phyloP scores from a whole-genome alignment of 2,113 vertebrate genomes.

The Psilopogon haemacephalus region DNA sequence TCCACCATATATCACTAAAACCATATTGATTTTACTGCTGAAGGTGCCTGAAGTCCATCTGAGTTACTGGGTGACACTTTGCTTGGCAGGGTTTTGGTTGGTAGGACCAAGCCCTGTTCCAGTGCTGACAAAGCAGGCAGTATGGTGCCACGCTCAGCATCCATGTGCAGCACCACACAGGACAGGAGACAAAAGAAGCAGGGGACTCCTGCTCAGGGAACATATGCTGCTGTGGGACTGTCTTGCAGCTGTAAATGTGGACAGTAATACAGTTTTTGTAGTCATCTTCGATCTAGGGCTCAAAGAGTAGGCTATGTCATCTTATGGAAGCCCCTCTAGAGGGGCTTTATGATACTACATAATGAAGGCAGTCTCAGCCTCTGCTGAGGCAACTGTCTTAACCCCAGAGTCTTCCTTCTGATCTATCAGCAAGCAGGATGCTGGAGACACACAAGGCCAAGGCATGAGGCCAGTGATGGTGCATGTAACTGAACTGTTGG shows the following conservation, averaged over 20 bases:
- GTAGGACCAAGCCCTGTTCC: background rate
- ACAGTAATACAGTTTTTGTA: background rate
- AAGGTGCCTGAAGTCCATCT: background rate
- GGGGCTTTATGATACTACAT: background rate
- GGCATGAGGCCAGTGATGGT: background rate
- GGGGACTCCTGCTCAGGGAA: background rate
- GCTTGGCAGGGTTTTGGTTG: no score
- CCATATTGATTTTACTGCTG: background rate
- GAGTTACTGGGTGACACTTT: background rate
- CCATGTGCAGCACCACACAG: rapidly evolving
- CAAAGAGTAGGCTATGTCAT: background rate
- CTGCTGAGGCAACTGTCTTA: background rate
- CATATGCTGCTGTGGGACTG: no score
- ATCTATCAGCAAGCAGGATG: background rate
- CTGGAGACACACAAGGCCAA: background rate
- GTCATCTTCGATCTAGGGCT: background rate
- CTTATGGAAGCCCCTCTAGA: background rate
- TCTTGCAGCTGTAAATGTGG: background rate
- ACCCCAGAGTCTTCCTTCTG: background rate
- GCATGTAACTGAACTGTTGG: background rate
- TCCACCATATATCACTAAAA: background rate
- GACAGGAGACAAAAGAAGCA: background rate
- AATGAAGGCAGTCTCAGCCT: background rate
- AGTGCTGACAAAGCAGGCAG: background rate
- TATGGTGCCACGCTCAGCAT: background rate